Conservation (phyloP, 1,140 invertebrate species). For the Mamestra configurata region DNA sequence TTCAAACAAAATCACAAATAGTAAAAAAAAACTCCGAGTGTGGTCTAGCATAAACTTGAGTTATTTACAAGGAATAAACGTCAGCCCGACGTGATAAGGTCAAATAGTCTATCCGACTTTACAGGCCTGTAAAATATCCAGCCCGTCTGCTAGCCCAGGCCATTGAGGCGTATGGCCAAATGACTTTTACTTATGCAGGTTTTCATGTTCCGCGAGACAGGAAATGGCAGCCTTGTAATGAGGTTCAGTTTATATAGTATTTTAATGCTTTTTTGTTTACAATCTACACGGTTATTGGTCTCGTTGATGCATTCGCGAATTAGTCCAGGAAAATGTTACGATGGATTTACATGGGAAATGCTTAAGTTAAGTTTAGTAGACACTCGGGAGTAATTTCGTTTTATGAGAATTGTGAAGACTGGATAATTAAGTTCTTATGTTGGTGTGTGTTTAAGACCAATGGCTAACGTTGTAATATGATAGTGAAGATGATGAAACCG, state of each 20-base stretch:
- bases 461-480: no score
- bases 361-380: no score
- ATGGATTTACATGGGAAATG: no score
- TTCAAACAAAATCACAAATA: neutral
- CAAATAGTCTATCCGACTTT: slow-evolving; percentile 44
- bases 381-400: no score
- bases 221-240: slow-evolving; percentile 42
- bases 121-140: slow-evolving; percentile 43
- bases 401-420: no score
- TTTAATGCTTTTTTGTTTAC: neutral
- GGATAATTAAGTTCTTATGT: no score
- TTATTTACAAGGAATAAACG: slow-evolving; percentile 46
- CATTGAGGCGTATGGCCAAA: slow-evolving; percentile 17
- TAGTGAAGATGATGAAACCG: no score
- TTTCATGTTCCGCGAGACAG: slow-evolving; percentile 19
- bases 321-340: no score
- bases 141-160: slow-evolving; percentile 3
- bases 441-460: no score
- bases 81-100: slow-evolving; percentile 47
- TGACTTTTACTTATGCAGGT: slow-evolving; percentile 4
- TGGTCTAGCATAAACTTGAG: slow-evolving; percentile 42
- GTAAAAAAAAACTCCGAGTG: neutral
- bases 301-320: neutral
- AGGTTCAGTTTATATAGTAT: slow-evolving; percentile 13
- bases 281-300: neutral